Evolutionary conservation across 2,888 invertebrate species (phyloP).

Genomic region (Minunthozetes semirufus): DNA sequence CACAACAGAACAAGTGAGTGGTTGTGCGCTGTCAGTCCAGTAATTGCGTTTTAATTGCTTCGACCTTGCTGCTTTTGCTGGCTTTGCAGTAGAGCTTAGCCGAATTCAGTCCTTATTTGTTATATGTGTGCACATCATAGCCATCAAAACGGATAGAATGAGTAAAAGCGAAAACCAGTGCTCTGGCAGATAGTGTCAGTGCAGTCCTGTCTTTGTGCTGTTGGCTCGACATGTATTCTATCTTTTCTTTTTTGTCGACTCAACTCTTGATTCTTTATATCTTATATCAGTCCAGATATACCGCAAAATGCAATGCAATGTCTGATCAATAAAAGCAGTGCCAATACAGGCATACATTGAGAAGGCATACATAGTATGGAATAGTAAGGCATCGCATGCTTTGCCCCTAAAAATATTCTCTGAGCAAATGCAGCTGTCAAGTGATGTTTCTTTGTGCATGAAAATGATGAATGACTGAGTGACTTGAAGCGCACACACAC

Average conservation of each 20-base stretch:
- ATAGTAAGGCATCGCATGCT: conserved; percentile 14
- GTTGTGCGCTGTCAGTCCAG: conserved; percentile 23
- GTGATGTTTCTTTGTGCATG: conserved; percentile 35
- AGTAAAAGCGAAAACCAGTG: not conserved
- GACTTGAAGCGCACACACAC: conserved; percentile 29
- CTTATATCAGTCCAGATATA: conserved; percentile 25
- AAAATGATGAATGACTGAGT: conserved; percentile 34
- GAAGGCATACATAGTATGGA: not conserved
- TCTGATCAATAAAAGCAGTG: conserved; percentile 29
- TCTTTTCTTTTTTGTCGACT: conserved; percentile 20
- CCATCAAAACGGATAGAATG: not conserved
- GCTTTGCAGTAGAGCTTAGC: not conserved
- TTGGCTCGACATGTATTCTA: conserved; percentile 25
- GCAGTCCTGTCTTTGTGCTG: not conserved
- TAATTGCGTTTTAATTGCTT: conserved; percentile 32
- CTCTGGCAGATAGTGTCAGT: not conserved
- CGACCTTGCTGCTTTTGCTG: conserved; percentile 27
- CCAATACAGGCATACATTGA: not conserved
- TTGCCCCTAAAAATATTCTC: conserved; percentile 35
- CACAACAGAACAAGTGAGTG: not conserved
- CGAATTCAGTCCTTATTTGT: not conserved
- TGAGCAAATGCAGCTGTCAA: conserved; percentile 37
- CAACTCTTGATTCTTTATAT: conserved; percentile 30
- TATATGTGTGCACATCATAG: conserved; percentile 21
- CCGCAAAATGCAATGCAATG: conserved; percentile 30